Conservation (phyloP, 2,888 invertebrate species). For the Eudemis profundana region DNA sequence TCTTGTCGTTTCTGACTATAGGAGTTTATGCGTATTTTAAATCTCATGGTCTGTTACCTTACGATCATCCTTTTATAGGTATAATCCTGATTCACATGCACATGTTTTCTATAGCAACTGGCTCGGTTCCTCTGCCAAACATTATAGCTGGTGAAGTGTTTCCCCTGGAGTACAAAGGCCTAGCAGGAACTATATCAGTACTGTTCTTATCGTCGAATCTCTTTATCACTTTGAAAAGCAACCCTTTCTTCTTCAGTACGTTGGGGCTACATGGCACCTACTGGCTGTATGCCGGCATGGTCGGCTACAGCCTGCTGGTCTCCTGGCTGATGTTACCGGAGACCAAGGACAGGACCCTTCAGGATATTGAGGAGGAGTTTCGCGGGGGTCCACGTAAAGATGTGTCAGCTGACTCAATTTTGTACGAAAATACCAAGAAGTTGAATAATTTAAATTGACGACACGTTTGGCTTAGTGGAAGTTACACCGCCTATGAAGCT, state of each 20-base stretch:
- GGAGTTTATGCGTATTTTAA: slow-evolving; percentile 34
- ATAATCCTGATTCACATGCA: slow-evolving; percentile 49
- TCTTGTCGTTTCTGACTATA: slow-evolving; percentile 25
- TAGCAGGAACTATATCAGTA: slow-evolving; percentile 58
- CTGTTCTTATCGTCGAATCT: slow-evolving; percentile 54
- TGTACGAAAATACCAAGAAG: no score
- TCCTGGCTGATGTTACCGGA: slow-evolving; percentile 46
- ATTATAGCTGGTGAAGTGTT: slow-evolving; percentile 53
- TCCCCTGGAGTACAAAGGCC: slow-evolving; percentile 51
- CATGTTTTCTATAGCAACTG: slow-evolving; percentile 50
- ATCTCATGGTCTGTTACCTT: slow-evolving; percentile 26
- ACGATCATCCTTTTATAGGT: slow-evolving; percentile 45
- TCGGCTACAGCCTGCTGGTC: slow-evolving; percentile 45
- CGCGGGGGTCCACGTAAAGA: slow-evolving; percentile 34
- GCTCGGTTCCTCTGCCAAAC: slow-evolving; percentile 49
- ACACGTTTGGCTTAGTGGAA: no score
- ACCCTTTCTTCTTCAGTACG: slow-evolving; percentile 48
- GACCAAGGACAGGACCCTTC: slow-evolving; percentile 49
- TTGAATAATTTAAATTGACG: no score
- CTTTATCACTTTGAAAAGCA: slow-evolving; percentile 54
- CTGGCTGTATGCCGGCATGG: slow-evolving; percentile 46
- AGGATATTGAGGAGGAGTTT: slow-evolving; percentile 51
- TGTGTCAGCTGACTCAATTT: slow-evolving; percentile 3
- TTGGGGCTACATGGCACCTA: slow-evolving; percentile 52
- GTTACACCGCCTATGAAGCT: no score